Conservation (phyloP, 2,113 vertebrate genomes). For the Xerus inauris region DNA sequence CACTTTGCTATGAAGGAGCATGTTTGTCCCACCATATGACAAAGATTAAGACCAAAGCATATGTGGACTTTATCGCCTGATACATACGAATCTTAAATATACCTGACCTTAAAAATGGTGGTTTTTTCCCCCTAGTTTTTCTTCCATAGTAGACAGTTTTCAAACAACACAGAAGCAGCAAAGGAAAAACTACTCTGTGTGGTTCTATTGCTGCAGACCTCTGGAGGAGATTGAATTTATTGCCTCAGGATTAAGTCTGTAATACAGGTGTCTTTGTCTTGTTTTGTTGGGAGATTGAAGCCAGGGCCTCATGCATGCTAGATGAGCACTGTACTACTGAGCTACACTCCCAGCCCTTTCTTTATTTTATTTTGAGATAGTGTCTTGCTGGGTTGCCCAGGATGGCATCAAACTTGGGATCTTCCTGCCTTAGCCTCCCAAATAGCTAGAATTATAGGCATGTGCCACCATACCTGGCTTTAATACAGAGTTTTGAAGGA, state of each 20-base stretch:
- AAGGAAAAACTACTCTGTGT: background rate
- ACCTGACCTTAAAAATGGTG: background rate
- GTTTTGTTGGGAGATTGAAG: background rate
- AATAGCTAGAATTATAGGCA: background rate
- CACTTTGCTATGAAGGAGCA: background rate
- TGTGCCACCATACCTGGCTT: background rate
- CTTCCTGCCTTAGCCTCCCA: background rate
- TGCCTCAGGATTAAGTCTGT: background rate
- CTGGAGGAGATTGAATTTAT: background rate
- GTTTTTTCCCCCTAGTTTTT: conserved; percentile 1
- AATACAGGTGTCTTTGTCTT: background rate
- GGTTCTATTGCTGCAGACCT: conserved; percentile 23
- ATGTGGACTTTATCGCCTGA: background rate
- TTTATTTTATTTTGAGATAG: background rate
- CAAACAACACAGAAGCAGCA: background rate
- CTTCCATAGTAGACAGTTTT: background rate
- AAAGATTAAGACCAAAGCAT: background rate
- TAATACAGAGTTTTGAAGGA: conserved; percentile 4
- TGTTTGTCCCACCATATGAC: background rate
- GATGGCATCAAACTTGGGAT: background rate
- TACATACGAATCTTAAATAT: background rate
- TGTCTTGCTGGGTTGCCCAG: background rate
- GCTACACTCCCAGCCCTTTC: background rate
- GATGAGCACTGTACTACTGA: background rate
- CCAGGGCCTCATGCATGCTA: background rate